Base-by-base conservation (phyloP, 2,797 vertebrate species). In the Prunella strophiata region DNA sequence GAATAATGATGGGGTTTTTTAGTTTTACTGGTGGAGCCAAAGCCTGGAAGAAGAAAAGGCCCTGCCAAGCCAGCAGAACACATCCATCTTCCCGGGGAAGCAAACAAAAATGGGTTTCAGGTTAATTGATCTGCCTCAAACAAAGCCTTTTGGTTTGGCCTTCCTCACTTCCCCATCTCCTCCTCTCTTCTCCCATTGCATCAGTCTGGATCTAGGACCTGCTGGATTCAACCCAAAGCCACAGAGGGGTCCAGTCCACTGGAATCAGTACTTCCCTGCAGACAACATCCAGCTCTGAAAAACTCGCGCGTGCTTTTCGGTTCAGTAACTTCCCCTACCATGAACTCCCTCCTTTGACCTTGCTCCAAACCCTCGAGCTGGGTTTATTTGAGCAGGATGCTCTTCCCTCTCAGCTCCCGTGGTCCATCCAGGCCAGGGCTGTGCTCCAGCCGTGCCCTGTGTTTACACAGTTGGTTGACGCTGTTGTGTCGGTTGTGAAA, bases 171-270 rank as follows among this genome's bases (percentile, higher is more conserved):
- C 51, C 70, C 74, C 2, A 1, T 79, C 80, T 90, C 74, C 66
- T 92, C 38, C 71, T 86, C 70, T 13, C 3, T 91, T 91, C 73
- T 91, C 48, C 66, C 7, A 1, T 73, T 79, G 38, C 4, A 5
- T 48, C 70, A 25, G 11, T 71, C 92, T 94, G 88, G 51, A 93
- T 90, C 80, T 62, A 58, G 58, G 79, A 82, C 50, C 63, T 76
- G 32, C 80, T 94, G 94, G 78, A 77, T 77, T 82, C 75, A 78
- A 47, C 86, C 57, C 94, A 95, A 95, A 96, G 88, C 91, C 95
- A 95, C 84, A 61, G 72, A 93, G 57, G 71, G 59, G 88, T 93
- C 74, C 77, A 82, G 74, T 92, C 59, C 63, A 14, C 74, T 93
- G 47, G 32, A 93, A 81, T 95, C 76, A 92, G 55, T 45, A 30